Percentiles rank a stretch among this genome's conserved stretches.
Evolutionary conservation across 2,797 vertebrate species (phyloP).

Genomic region (Rhynchonycteris naso): DNA sequence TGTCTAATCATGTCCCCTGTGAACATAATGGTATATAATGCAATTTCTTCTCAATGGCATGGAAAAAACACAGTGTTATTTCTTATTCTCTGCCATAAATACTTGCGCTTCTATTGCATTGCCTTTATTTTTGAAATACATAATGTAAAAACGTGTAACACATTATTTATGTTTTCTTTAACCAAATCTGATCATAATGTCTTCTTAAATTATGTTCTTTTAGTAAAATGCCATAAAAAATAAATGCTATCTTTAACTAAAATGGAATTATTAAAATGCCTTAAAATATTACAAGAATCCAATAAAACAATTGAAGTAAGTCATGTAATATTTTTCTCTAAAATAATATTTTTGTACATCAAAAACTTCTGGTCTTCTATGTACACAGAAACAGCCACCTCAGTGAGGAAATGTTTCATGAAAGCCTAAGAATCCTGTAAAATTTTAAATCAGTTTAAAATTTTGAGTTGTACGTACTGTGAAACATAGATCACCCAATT

Average conservation of each 20-base stretch:
- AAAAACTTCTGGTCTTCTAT: not conserved
- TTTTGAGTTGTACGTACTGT: not conserved
- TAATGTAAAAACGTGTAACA: not conserved
- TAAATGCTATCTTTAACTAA: not conserved
- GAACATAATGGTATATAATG: not conserved
- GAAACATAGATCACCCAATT: not conserved
- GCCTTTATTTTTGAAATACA: not conserved
- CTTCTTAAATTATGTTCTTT: not conserved
- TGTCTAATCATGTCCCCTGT: slow-evolving; percentile 30
- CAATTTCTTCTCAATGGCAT: not conserved
- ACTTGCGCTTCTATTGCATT: not conserved
- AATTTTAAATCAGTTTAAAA: not conserved
- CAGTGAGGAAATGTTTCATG: not conserved
- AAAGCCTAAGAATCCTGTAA: not conserved
- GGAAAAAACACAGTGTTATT: not conserved
- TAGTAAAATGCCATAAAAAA: not conserved
- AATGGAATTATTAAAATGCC: not conserved
- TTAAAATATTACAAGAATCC: not conserved
- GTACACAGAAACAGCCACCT: rapidly evolving
- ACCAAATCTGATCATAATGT: not conserved
- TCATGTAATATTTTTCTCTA: not conserved
- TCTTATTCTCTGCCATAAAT: not conserved
- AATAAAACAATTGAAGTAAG: not conserved
- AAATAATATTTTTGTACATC: not conserved
- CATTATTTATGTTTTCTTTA: not conserved